Conservation (phyloP, 2,888 invertebrate species). For the Lissonota sp. region DNA sequence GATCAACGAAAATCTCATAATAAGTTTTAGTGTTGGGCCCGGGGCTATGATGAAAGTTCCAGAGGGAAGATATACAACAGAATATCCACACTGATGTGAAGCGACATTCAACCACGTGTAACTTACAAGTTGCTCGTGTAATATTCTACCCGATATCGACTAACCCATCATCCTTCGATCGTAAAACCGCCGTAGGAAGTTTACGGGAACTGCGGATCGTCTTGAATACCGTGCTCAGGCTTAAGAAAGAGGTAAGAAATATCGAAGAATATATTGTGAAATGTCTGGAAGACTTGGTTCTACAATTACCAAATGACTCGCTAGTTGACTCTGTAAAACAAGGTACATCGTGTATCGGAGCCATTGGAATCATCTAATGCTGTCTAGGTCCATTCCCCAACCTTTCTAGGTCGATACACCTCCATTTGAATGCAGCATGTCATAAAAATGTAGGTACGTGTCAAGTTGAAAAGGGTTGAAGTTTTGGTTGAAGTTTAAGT, state of each 20-base stretch:
- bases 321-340: too few species aligned
- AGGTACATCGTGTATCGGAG: too few species aligned
- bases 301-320: too few species aligned
- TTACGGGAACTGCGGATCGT: not conserved
- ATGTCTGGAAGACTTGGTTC: too few species aligned
- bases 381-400: too few species aligned
- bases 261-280: not conserved
- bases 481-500: too few species aligned
- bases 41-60: slow-evolving; percentile 15
- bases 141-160: slow-evolving; percentile 36
- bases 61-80: not conserved
- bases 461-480: too few species aligned
- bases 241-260: not conserved
- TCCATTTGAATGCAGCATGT: too few species aligned
- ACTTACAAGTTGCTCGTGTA: slow-evolving; percentile 36
- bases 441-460: too few species aligned
- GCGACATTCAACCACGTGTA: slow-evolving; percentile 26
- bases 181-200: slow-evolving; percentile 4
- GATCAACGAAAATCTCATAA: slow-evolving; percentile 1
- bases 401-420: too few species aligned
- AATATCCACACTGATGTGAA: slow-evolving; percentile 2
- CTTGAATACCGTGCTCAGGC: not conserved
- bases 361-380: too few species aligned
- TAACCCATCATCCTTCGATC: slow-evolving; percentile 35
- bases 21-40: slow-evolving; percentile 9